Evolutionary conservation across 2,797 vertebrate genomes (phyloP), one percentile per base, ranked within the genome.

Genomic region (Notamacropus eugenii): DNA sequence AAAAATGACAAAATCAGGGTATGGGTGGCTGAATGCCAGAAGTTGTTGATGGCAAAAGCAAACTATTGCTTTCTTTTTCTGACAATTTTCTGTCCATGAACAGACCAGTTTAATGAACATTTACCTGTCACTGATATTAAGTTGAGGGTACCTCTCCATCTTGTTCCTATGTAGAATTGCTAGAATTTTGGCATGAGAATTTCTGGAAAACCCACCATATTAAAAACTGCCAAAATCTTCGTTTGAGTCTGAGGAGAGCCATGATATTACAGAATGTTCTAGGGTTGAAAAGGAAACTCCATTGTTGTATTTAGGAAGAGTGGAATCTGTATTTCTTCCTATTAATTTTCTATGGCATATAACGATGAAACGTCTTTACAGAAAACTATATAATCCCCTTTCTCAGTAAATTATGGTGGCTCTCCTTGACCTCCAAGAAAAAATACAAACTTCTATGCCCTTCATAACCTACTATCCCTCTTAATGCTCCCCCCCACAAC

Each of bases 1-100:
- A 97, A 98, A 98, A 97, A 97, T 97, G 97, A 96, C 87, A 97
- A 95, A 98, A 98, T 97, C 91, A 95, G 94, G 94, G 92, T 95
- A 97, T 93, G 40, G 54, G 67, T 97, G 97, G 96, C 96, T 98
- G 94, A 95, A 93, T 98, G 96, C 97, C 98, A 98, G 57, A 27
- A 92, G 74, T 94, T 2, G 2, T 95, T 97, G 92, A 52, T 8
- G 96, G 57, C 67, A 94, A 95, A 95, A 1, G 0, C 54, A 90
- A 91, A 92, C 96, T 90, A 31, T 4, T 93, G n/a, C 57, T 92
- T 94, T 97, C 24, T 13, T 96, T 97, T 95, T 92, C 12, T 92
- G 5, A 62, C 54, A 95, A 93, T 94, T 14, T 93, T 94, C 90
- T 96, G 91, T 58, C 93, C 82, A 95, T 92, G n/a, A 96, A 27